These are phyloP conservation scores for Tinea pellionella DNA, from an alignment of 2,888 invertebrate species.

Conservation along the genomic window DNA sequence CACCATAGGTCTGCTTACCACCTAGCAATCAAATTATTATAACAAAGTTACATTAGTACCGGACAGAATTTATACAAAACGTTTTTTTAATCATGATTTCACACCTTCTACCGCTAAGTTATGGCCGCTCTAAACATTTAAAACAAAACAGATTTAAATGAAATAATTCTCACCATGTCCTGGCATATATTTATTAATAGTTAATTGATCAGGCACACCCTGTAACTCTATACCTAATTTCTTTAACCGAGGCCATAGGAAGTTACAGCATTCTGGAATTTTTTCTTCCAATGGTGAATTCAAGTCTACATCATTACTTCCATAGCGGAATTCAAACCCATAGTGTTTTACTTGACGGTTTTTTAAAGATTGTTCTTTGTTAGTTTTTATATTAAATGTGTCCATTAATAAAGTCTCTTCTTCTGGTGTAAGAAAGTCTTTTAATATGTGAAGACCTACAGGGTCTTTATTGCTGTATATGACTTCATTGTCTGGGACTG, in stretches of 20 bases:
- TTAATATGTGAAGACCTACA: conserved; percentile 75
- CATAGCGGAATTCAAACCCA: conserved; percentile 92
- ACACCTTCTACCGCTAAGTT: too few species aligned
- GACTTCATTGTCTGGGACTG: conserved; percentile 47
- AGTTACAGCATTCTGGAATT: conserved; percentile 78
- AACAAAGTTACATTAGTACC: too few species aligned
- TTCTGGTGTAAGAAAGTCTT: conserved; percentile 76
- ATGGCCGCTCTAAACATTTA: too few species aligned
- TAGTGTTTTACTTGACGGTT: conserved; percentile 90
- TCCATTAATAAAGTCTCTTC: conserved; percentile 75
- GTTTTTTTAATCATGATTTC: too few species aligned
- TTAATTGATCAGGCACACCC: conserved; percentile 82
- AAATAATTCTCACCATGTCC: conserved; percentile 75
- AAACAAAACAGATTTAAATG: too few species aligned
- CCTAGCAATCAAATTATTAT: too few species aligned
- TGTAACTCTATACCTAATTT: conserved; percentile 33
- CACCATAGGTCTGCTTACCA: too few species aligned
- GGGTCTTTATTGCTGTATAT: conserved; percentile 59
- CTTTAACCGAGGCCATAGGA: conserved; percentile 72
- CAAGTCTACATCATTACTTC: conserved; percentile 85
- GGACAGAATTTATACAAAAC: too few species aligned
- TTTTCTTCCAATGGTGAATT: conserved; percentile 71
- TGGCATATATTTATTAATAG: conserved; percentile 84
- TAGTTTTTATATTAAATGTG: conserved; percentile 63
- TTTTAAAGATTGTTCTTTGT: conserved; percentile 68